phyloP scores from a whole-genome alignment of 2,888 invertebrate species.

The Watsonalla binaria region DNA sequence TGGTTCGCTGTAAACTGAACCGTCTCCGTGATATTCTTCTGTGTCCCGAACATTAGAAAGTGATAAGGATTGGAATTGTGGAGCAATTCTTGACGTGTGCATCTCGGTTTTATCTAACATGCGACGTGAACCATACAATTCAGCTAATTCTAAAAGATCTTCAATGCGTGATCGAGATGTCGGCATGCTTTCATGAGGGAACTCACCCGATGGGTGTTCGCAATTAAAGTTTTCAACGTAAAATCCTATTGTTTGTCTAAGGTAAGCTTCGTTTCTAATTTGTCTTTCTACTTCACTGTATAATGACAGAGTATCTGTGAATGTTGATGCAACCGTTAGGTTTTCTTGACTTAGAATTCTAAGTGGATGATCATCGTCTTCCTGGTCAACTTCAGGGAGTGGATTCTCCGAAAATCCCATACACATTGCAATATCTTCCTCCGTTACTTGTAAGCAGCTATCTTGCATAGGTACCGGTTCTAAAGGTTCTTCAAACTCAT shows the following conservation, averaged over 20 bases:
- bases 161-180: constrained; percentile 82
- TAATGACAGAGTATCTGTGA: constrained; percentile 85
- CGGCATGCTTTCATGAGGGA: constrained; percentile 70
- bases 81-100: constrained; percentile 75
- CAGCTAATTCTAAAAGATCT: constrained; percentile 88
- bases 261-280: constrained; percentile 80
- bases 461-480: constrained; percentile 93
- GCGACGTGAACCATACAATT: constrained; percentile 88
- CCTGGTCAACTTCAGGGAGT: constrained; percentile 84
- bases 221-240: constrained; percentile 73
- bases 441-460: constrained; percentile 92
- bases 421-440: constrained; percentile 93
- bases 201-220: constrained; percentile 47
- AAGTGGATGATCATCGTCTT: constrained; percentile 89
- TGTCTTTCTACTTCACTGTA: constrained; percentile 83
- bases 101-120: constrained; percentile 83
- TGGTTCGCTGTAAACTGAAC: constrained; percentile 92
- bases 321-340: constrained; percentile 93
- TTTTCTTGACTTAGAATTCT: constrained; percentile 94
- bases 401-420: constrained; percentile 87
- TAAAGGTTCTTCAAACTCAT: constrained; percentile 87
- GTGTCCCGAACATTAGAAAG: constrained; percentile 84
- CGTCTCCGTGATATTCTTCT: constrained; percentile 83
- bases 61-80: constrained; percentile 84
- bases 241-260: constrained; percentile 76